Base-by-base conservation (phyloP, 2,888 invertebrate genomes). In the Phoenoteleia sp. region DNA sequence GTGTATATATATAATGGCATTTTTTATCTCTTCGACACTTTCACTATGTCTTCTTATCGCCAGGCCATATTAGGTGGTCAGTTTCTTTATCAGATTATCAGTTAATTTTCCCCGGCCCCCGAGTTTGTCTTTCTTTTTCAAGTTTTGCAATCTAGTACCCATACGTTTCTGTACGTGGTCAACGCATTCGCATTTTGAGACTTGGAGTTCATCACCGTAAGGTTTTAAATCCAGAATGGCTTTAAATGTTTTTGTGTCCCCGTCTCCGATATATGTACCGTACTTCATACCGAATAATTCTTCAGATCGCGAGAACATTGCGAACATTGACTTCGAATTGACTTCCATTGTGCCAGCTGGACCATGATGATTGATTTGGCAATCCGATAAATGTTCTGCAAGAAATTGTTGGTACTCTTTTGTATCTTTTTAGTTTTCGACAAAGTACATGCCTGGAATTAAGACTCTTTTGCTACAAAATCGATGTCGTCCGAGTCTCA, bases 61-160 rank as follows among this genome's bases (percentile, higher is more conserved):
- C 62, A 88, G 77, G 15, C 88, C 89, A 33, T 66, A 64, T 15
- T 66, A 76, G 15, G 15, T 39, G 17, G 75, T 62, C n/a, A n/a
- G n/a, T n/a, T n/a, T n/a, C n/a, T n/a, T n/a, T n/a, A n/a, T n/a
- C n/a, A n/a, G n/a, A n/a, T n/a, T n/a, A 39, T 88, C 88, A 0
- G 89, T 87, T 33, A 89, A 62, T 60, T 81, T 69, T 9, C 81
- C 81, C 64, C 75, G 87, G 56, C 87, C 89, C 11, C 88, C 88
- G 13, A 88, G 87, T 54, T 88, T 87, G 56, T 88, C 80, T 39
- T 15, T 54, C 33, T 80, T 71, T n/a, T 23, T 49, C 21, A 39
- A 39, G n/a, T 39, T 39, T 23, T 17, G 19, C 19, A 19, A 23
- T 11, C 23, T 23, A 21, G 19, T 49, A 17, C 49, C 23, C 23